These are phyloP conservation scores for Myocastor coypus DNA, from an alignment of 2,113 vertebrate species.

Conservation along the genomic window DNA sequence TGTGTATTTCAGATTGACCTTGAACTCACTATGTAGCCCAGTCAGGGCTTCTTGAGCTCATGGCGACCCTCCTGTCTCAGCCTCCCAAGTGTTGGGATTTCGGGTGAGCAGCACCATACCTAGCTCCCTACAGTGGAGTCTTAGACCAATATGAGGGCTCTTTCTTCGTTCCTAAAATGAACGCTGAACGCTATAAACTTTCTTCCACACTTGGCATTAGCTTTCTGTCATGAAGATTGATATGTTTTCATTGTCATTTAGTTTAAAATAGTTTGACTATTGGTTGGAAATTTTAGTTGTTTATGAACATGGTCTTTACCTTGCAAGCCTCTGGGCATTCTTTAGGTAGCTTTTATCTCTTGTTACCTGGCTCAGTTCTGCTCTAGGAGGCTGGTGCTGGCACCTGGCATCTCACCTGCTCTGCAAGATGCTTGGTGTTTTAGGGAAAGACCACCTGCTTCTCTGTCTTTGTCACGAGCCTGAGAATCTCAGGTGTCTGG, in stretches of 20 bases:
- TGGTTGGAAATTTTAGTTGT: neutral
- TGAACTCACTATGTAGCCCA: neutral
- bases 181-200: neutral
- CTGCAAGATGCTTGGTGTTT: neutral
- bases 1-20: neutral
- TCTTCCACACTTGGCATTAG: neutral
- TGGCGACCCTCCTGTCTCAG: neutral
- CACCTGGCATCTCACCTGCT: neutral
- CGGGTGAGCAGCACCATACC: neutral
- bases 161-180: neutral
- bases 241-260: neutral
- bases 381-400: no score
- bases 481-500: fast-evolving
- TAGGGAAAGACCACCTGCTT: neutral
- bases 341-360: neutral
- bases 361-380: neutral
- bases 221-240: neutral
- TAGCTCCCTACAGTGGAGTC: neutral
- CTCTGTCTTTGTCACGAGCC: neutral
- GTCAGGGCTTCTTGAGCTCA: neutral
- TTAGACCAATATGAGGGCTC: neutral
- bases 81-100: neutral
- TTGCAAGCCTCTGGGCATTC: neutral
- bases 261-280: neutral
- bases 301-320: neutral